Percentiles rank a stretch among this genome's conserved stretches.
These are phyloP conservation scores for Indicator indicator DNA, from an alignment of 2,113 vertebrate species.

Conservation along the genomic window DNA sequence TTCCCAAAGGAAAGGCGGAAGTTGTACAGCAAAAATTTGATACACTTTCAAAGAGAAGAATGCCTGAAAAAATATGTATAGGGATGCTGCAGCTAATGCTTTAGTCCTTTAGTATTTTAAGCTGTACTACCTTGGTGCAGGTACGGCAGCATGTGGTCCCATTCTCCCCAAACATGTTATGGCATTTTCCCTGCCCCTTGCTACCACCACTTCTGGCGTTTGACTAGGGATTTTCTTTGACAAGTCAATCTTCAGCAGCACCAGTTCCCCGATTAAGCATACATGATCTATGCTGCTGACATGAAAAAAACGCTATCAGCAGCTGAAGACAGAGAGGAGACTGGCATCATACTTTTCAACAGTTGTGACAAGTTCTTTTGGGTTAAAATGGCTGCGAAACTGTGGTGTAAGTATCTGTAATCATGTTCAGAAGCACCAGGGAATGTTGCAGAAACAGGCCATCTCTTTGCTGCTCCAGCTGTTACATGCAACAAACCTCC, in stretches of 20 bases:
- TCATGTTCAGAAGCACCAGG: neutral
- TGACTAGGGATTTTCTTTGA: neutral
- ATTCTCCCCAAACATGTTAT: neutral
- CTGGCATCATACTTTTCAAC: neutral
- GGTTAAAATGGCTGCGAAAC: neutral
- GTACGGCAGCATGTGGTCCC: neutral
- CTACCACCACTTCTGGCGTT: neutral
- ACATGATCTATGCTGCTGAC: rapidly evolving
- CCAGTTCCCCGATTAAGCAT: neutral
- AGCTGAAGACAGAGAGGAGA: neutral
- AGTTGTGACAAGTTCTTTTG: neutral
- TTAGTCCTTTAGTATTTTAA: neutral
- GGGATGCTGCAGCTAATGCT: neutral
- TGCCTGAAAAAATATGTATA: neutral
- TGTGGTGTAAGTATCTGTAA: neutral
- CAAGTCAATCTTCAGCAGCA: neutral
- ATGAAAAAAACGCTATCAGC: neutral
- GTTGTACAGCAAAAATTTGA: neutral
- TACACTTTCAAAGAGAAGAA: neutral
- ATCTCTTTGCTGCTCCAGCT: neutral
- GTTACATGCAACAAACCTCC: neutral
- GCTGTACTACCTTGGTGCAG: neutral
- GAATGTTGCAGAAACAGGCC: neutral
- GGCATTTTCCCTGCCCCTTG: neutral
- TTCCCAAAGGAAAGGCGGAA: neutral